phyloP scores from a whole-genome alignment of 2,797 vertebrate genomes.

The Myiotriccus ornatus region DNA sequence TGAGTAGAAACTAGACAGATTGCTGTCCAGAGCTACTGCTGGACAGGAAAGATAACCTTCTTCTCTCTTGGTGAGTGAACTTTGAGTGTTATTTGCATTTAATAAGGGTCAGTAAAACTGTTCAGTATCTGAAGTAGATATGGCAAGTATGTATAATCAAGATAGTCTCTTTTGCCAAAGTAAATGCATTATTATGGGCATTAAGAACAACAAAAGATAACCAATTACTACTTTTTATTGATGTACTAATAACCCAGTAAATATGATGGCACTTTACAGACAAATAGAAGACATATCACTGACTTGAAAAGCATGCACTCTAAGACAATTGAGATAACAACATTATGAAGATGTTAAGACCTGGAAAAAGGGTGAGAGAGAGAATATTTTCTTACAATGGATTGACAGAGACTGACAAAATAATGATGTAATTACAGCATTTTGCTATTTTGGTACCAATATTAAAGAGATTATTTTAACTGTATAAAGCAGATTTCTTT shows the following conservation, averaged over 20 bases:
- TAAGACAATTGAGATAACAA: constrained; percentile 20
- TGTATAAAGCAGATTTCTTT: background rate
- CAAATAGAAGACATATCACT: background rate
- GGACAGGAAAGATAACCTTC: background rate
- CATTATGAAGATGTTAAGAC: constrained; percentile 49
- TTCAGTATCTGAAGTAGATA: background rate
- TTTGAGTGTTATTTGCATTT: background rate
- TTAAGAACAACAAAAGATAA: background rate
- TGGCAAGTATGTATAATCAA: background rate
- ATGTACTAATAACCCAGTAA: background rate
- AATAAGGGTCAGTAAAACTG: background rate
- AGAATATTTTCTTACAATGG: constrained; percentile 32
- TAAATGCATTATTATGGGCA: background rate
- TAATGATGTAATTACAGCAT: constrained; percentile 68
- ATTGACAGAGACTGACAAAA: constrained; percentile 72
- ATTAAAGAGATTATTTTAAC: constrained; percentile 50
- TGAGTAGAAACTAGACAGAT: background rate
- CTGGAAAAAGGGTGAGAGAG: constrained; percentile 54
- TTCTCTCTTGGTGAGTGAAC: background rate
- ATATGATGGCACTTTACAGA: background rate
- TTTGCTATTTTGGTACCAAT: constrained; percentile 64
- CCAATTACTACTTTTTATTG: background rate
- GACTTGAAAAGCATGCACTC: background rate
- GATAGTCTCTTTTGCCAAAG: background rate
- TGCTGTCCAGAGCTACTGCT: background rate